phyloP scores from a whole-genome alignment of 2,888 invertebrate genomes.

The Machimus atricapillus region DNA sequence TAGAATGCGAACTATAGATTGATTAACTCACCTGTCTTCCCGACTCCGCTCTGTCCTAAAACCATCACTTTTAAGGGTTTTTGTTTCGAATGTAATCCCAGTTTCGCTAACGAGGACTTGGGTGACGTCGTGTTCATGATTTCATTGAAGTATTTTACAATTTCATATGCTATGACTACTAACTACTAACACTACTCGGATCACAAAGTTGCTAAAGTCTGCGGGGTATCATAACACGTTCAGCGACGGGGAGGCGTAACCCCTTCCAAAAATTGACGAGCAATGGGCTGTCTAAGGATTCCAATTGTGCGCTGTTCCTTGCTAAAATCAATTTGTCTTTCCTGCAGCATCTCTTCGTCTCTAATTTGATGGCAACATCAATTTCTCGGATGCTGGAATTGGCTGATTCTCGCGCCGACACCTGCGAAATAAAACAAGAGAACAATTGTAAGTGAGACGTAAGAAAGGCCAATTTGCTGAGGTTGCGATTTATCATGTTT shows the following conservation, averaged over 20 bases:
- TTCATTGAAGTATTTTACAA: neutral
- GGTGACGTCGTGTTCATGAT: conserved; percentile 70
- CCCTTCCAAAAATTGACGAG: neutral
- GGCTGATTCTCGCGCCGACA: neutral
- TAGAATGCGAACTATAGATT: neutral
- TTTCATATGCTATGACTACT: neutral
- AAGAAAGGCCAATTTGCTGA: neutral
- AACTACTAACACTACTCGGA: neutral
- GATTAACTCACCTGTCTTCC: conserved; percentile 75
- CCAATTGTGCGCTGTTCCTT: neutral
- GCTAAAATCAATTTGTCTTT: conserved; percentile 2
- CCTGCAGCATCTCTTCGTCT: neutral
- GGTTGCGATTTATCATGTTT: neutral
- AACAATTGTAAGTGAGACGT: neutral
- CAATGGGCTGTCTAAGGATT: neutral
- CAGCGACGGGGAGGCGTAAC: neutral
- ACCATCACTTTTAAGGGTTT: conserved; percentile 79
- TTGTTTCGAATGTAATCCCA: conserved; percentile 71
- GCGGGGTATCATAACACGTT: neutral
- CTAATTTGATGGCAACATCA: conserved; percentile 1
- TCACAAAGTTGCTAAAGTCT: neutral
- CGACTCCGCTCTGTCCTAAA: conserved; percentile 80
- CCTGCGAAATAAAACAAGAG: conserved; percentile 16
- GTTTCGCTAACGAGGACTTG: conserved; percentile 72
- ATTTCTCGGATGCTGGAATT: neutral